Evolutionary conservation across 2,797 vertebrate genomes (phyloP).

Genomic region (Amblyopsis hoosieri): DNA sequence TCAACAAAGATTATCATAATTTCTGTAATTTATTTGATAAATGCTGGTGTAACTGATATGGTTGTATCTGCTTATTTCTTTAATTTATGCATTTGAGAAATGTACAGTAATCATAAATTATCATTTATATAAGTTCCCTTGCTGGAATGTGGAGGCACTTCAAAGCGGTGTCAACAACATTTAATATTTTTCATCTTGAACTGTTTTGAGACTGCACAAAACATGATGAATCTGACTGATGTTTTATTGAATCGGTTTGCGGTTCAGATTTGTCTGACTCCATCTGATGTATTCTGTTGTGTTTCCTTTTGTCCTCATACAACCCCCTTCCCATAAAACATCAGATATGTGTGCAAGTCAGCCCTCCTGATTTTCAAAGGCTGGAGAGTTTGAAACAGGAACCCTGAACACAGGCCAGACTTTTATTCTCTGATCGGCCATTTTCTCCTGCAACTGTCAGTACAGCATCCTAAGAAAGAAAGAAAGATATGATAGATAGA

Average conservation of each 20-base stretch:
- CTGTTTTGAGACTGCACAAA: conserved; percentile 16
- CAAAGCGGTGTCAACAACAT: conserved; percentile 23
- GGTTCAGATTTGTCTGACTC: conserved; percentile 59
- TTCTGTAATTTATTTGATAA: too few species aligned
- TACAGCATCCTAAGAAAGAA: conserved; percentile 12
- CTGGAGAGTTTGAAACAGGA: conserved; percentile 62
- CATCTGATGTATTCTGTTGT: conserved; percentile 60
- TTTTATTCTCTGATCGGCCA: conserved; percentile 60
- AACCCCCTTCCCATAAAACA: conserved; percentile 44
- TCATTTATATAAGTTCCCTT: too few species aligned
- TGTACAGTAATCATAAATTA: too few species aligned
- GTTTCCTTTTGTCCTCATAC: conserved; percentile 59
- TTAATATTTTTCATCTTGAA: conserved; percentile 22
- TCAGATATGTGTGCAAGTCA: conserved; percentile 73
- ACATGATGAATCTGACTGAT: conserved; percentile 46
- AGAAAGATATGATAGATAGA: neutral
- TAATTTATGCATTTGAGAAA: too few species aligned
- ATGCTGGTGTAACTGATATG: too few species aligned
- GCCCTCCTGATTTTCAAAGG: conserved; percentile 63
- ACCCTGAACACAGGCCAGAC: conserved; percentile 60
- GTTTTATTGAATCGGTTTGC: conserved; percentile 71
- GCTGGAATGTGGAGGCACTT: conserved; percentile 2
- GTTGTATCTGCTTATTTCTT: too few species aligned
- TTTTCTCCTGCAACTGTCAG: conserved; percentile 42
- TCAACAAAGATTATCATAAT: too few species aligned